Percentiles rank a stretch among this genome's conserved stretches.
These are phyloP conservation scores for Schrankia costaestrigalis DNA, from an alignment of 2,888 invertebrate species.

Conservation along the genomic window DNA sequence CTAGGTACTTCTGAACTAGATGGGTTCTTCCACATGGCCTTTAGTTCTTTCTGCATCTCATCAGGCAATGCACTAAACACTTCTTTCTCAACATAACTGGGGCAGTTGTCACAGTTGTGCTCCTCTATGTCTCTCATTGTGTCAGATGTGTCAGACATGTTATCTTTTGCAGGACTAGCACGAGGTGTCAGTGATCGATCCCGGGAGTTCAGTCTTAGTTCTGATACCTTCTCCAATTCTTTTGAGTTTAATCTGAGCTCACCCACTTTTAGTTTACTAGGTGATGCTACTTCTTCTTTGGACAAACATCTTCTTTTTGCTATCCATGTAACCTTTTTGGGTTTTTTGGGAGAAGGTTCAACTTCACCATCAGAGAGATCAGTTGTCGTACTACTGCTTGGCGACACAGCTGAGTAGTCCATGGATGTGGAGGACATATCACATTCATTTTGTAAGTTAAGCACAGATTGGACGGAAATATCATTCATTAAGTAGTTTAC, in stretches of 20 bases:
- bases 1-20: conserved; percentile 63
- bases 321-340: conserved; percentile 76
- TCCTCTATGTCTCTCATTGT: conserved; percentile 66
- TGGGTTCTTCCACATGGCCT: conserved; percentile 83
- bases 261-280: conserved; percentile 85
- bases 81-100: conserved; percentile 84
- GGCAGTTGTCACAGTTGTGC: conserved; percentile 76
- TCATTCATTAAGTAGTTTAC: conserved; percentile 88
- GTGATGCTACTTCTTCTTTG: conserved; percentile 82
- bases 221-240: conserved; percentile 80
- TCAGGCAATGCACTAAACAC: conserved; percentile 86
- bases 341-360: conserved; percentile 89
- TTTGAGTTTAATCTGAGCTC: conserved; percentile 84
- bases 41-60: conserved; percentile 87
- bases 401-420: conserved; percentile 74
- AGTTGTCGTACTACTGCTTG: conserved; percentile 74
- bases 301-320: conserved; percentile 72
- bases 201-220: conserved; percentile 67
- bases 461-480: conserved; percentile 88
- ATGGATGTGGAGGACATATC: conserved; percentile 70
- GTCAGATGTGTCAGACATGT: conserved; percentile 62
- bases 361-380: conserved; percentile 85
- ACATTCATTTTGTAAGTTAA: conserved; percentile 82
- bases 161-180: conserved; percentile 72
- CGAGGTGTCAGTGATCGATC: conserved; percentile 70